Evolutionary conservation across 2,888 invertebrate species (phyloP).

Genomic region (Sarcophaga rosellei): DNA sequence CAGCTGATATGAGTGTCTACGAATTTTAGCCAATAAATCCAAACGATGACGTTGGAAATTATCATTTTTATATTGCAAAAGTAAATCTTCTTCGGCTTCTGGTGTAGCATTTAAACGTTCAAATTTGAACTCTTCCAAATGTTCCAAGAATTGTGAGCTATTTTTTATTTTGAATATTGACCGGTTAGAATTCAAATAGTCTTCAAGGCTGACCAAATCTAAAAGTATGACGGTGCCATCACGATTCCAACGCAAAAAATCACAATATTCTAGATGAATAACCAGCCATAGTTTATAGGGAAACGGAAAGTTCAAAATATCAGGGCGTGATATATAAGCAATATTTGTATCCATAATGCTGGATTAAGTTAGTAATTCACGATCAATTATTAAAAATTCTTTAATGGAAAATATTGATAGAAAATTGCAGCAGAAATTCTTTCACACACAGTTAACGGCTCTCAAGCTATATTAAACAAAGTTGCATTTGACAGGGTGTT

Average conservation of each 20-base stretch:
- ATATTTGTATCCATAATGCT: slow-evolving; percentile 33
- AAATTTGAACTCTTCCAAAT: slow-evolving; percentile 70
- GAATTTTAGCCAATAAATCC: slow-evolving; percentile 71
- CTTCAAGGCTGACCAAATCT: slow-evolving; percentile 70
- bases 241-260: slow-evolving; percentile 72
- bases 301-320: slow-evolving; percentile 73
- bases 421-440: slow-evolving; percentile 2
- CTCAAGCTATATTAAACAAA: background rate
- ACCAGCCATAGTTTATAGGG: slow-evolving; percentile 73
- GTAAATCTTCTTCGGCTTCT: slow-evolving; percentile 70
- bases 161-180: slow-evolving; percentile 73
- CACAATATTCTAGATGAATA: slow-evolving; percentile 71
- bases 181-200: slow-evolving; percentile 70
- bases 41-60: slow-evolving; percentile 72
- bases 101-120: slow-evolving; percentile 68
- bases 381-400: too few relatives aligned
- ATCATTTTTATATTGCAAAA: slow-evolving; percentile 71
- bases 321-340: slow-evolving; percentile 68
- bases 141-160: slow-evolving; percentile 70
- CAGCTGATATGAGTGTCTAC: slow-evolving; percentile 60
- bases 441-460: slow-evolving; percentile 36
- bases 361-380: too few relatives aligned
- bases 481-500: background rate
- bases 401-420: too few relatives aligned
- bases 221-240: slow-evolving; percentile 72